Percentiles rank a stretch among this genome's conserved stretches.
phyloP scores from a whole-genome alignment of 2,797 vertebrate genomes.

The Mionectes olivaceus region DNA sequence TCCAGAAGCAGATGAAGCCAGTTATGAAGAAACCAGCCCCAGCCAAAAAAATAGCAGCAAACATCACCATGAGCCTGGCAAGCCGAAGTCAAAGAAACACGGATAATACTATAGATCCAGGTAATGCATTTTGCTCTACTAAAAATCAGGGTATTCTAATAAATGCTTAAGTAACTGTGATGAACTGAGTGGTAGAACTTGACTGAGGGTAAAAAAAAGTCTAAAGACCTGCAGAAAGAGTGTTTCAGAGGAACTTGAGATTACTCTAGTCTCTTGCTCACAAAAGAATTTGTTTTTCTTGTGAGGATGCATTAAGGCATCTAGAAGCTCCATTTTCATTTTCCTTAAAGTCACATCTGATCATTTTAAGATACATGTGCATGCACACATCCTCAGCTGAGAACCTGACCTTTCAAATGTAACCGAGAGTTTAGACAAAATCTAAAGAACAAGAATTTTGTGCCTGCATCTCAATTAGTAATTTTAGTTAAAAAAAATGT shows the following conservation, averaged over 20 bases:
- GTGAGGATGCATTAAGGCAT: background rate
- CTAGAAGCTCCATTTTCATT: background rate
- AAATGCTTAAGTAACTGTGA: background rate
- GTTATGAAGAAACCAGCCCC: conserved; percentile 64
- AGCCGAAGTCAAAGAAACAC: conserved; percentile 79
- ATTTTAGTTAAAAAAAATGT: background rate
- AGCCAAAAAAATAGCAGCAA: conserved; percentile 63
- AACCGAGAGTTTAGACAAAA: background rate
- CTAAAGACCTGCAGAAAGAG: background rate
- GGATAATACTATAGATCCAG: conserved; percentile 70
- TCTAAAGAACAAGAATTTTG: background rate
- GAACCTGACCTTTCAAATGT: background rate
- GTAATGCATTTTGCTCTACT: conserved; percentile 53
- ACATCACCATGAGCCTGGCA: conserved; percentile 34
- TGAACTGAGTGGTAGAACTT: background rate
- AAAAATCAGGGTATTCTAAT: background rate
- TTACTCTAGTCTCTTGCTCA: background rate
- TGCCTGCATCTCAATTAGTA: background rate
- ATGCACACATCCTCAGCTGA: background rate
- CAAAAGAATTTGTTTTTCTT: background rate
- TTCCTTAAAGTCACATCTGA: background rate
- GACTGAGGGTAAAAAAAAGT: background rate
- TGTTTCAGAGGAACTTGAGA: background rate
- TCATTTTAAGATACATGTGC: background rate
- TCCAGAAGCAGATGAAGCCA: conserved; percentile 76